These are phyloP conservation scores for Ciconia maguari DNA, from an alignment of 2,113 vertebrate species.

Conservation along the genomic window DNA sequence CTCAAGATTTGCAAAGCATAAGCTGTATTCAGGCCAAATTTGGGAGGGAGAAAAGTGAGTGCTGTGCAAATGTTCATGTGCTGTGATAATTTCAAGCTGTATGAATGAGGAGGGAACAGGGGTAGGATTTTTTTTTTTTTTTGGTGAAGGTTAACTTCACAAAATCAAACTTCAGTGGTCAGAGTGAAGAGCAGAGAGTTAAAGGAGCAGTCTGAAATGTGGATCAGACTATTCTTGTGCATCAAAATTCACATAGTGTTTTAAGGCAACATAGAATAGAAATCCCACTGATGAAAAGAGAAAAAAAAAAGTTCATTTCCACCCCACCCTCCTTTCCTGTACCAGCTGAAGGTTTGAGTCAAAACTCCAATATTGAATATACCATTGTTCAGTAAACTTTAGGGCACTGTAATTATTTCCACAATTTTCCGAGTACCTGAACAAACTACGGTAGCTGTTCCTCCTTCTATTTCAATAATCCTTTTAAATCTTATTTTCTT, in stretches of 20 bases:
- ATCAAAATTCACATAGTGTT: neutral
- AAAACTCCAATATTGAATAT: neutral
- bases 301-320: accelerated
- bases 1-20: neutral
- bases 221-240: neutral
- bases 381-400: neutral
- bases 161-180: neutral
- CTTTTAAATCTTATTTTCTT: constrained; percentile 12
- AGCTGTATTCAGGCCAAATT: neutral
- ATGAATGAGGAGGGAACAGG: neutral
- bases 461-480: neutral
- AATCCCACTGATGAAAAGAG: neutral
- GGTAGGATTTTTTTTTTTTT: neutral
- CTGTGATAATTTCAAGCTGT: neutral
- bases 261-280: neutral
- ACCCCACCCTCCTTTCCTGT: neutral
- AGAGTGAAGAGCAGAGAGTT: neutral
- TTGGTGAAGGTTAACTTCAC: neutral
- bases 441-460: neutral
- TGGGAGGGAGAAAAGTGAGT: neutral
- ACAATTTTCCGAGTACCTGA: neutral
- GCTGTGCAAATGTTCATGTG: neutral
- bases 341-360: neutral
- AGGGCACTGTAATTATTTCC: neutral
- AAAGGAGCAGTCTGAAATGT: neutral